These are phyloP conservation scores for Osmoderma eremita DNA, from an alignment of 2,888 invertebrate genomes.

Conservation along the genomic window DNA sequence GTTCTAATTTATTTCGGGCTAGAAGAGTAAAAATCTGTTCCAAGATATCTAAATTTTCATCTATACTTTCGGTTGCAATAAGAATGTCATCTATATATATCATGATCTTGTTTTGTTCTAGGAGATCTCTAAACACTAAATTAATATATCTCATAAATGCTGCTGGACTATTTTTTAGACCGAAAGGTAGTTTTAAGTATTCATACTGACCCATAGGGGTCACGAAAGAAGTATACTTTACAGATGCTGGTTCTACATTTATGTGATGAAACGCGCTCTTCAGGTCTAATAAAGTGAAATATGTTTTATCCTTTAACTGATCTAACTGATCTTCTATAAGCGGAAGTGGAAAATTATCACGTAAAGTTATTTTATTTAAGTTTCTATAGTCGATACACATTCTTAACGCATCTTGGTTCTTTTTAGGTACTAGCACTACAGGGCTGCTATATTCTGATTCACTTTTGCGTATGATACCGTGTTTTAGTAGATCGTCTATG, in stretches of 20 bases:
- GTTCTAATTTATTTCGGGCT: no score
- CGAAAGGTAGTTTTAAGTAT: slow-evolving; percentile 33
- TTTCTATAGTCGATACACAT: slow-evolving; percentile 45
- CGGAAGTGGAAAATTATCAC: slow-evolving; percentile 33
- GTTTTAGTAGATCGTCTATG: slow-evolving; percentile 24
- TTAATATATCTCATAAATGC: slow-evolving; percentile 24
- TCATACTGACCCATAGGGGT: slow-evolving; percentile 38
- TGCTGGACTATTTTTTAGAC: slow-evolving; percentile 29
- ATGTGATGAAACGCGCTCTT: slow-evolving; percentile 40
- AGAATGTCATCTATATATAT: slow-evolving; percentile 42
- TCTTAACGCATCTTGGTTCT: slow-evolving; percentile 38
- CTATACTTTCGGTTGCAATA: slow-evolving; percentile 28
- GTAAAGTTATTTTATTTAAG: slow-evolving; percentile 32
- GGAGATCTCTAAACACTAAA: slow-evolving; percentile 30
- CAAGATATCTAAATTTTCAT: slow-evolving; percentile 32
- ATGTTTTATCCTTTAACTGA: slow-evolving; percentile 18
- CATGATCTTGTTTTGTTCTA: slow-evolving; percentile 23
- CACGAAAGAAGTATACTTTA: slow-evolving; percentile 39
- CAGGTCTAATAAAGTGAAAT: slow-evolving; percentile 27
- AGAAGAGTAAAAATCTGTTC: background rate
- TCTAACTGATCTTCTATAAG: slow-evolving; percentile 38
- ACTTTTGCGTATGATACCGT: slow-evolving; percentile 39
- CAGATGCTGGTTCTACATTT: slow-evolving; percentile 15
- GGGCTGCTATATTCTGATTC: slow-evolving; percentile 44
- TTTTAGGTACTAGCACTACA: slow-evolving; percentile 46